Base-by-base conservation (phyloP, 2,888 invertebrate genomes). In the Epinotia nisella region DNA sequence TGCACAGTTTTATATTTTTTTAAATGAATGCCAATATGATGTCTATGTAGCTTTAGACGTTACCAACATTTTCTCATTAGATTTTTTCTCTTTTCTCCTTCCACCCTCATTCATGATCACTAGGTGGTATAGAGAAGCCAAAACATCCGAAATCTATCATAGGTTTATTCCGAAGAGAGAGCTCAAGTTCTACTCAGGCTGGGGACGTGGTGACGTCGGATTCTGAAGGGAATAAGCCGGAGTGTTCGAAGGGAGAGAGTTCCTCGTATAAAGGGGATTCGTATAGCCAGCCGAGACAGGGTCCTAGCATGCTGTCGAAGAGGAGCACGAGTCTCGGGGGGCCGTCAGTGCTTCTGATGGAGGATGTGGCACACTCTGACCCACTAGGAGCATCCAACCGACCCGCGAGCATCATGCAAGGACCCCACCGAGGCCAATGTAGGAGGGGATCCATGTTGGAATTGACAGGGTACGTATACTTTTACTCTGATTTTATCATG, bases 51-150 rank as follows among this genome's bases (percentile, higher is more conserved):
- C 79, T 79, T 74, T 75, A 75, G 70, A 76, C 76, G 19, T 78
- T 77, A 80, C 76, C 79, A 81, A 84, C 71, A 79, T 79, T 82
- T 78, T 88, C 86, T 90, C 81, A 88, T 84, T 85, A 82, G 76
- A 78, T 83, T 87, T 84, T 85, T 85, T 82, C 87, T 81, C 85
- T 81, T 81, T 79, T 79, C 81, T 85, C 86, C 79, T 75, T 81
- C 82, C 87, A 75, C 79, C 78, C 82, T 82, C 80, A 78, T 81
- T 80, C 79, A 80, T 79, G 82, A 81, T 77, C 78, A 81, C 77
- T 83, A 97, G 97, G 97, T 94, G 97, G 97, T 84, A 96, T 97
- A 90, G 97, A 97, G 91, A 97, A 97, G 94, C 97, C 97, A 90
- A 96, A 97, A 93, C 95, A 95, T 92, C 95, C 96, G 81, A 96